These are phyloP conservation scores for Varanus komodoensis DNA, from an alignment of 2,113 vertebrate genomes.

Conservation along the genomic window DNA sequence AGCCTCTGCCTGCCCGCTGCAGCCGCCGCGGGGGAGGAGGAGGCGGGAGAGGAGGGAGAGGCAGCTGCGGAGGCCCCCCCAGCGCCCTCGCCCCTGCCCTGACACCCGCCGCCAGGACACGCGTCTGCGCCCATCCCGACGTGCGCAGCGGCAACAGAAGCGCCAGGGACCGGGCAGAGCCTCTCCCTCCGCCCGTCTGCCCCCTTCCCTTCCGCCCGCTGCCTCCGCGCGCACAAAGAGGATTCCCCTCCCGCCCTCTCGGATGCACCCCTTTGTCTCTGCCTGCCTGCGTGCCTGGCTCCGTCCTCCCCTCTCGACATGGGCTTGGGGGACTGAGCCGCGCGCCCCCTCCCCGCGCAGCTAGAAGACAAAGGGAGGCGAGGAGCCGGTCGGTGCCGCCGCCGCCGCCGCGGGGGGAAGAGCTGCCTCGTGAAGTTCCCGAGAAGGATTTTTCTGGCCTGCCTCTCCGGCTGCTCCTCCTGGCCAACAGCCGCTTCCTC, in stretches of 20 bases:
- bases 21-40: not conserved
- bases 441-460: not conserved
- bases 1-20: not conserved
- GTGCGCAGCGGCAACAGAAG: slow-evolving; percentile 34
- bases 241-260: not conserved
- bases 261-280: too few species aligned
- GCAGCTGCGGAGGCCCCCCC: slow-evolving; percentile 2
- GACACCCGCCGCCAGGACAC: slow-evolving; percentile 12
- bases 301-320: not conserved
- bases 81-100: slow-evolving; percentile 52
- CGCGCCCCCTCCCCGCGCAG: too few species aligned
- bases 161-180: not conserved
- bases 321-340: not conserved
- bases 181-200: slow-evolving; percentile 28
- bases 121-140: slow-evolving; percentile 30
- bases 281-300: not conserved
- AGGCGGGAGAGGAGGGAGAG: not conserved
- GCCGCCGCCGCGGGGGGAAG: not conserved
- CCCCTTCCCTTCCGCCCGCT: slow-evolving; percentile 13
- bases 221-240: not conserved
- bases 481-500: not conserved
- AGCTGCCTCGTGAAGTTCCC: not conserved
- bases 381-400: not conserved
- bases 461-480: not conserved
- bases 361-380: not conserved